These are phyloP conservation scores for Pseudanteris insignis DNA, from an alignment of 2,888 invertebrate genomes.

Conservation along the genomic window DNA sequence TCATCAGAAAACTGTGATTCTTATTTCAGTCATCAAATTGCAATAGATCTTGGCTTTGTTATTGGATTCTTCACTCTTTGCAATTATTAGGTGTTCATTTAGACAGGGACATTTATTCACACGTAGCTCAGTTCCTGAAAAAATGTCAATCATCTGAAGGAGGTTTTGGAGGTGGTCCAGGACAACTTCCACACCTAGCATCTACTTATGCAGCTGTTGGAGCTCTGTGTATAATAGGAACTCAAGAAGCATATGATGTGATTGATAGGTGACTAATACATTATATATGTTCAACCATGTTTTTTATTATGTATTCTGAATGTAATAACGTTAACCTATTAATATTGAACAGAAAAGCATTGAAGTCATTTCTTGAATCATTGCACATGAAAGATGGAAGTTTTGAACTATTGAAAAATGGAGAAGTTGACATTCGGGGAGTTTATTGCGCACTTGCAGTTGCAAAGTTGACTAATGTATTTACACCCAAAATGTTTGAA, in stretches of 20 bases:
- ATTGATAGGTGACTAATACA: conserved; percentile 78
- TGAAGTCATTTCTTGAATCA: conserved; percentile 81
- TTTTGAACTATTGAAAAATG: conserved; percentile 89
- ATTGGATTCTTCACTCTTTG: conserved; percentile 94
- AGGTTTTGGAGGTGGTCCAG: conserved; percentile 95
- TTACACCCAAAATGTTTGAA: conserved; percentile 80
- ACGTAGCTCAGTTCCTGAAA: conserved; percentile 71
- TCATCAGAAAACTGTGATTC: too few relatives aligned
- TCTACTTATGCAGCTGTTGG: conserved; percentile 98
- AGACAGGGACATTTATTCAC: conserved; percentile 69
- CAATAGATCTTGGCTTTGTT: conserved; percentile 95
- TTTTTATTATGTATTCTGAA: too few relatives aligned
- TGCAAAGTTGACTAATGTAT: conserved; percentile 85
- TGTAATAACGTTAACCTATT: too few relatives aligned
- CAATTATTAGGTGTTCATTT: conserved; percentile 77
- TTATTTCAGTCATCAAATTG: conserved; percentile 92
- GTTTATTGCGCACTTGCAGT: conserved; percentile 96
- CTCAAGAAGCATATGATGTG: conserved; percentile 84
- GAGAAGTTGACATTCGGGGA: conserved; percentile 94
- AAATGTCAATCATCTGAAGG: conserved; percentile 83
- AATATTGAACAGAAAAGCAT: conserved; percentile 68
- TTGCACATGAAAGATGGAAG: conserved; percentile 87
- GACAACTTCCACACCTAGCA: conserved; percentile 92
- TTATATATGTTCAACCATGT: too few relatives aligned
- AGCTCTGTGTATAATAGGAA: conserved; percentile 88